phyloP scores from a whole-genome alignment of 2,888 invertebrate genomes.

The Amphipoea oculea region DNA sequence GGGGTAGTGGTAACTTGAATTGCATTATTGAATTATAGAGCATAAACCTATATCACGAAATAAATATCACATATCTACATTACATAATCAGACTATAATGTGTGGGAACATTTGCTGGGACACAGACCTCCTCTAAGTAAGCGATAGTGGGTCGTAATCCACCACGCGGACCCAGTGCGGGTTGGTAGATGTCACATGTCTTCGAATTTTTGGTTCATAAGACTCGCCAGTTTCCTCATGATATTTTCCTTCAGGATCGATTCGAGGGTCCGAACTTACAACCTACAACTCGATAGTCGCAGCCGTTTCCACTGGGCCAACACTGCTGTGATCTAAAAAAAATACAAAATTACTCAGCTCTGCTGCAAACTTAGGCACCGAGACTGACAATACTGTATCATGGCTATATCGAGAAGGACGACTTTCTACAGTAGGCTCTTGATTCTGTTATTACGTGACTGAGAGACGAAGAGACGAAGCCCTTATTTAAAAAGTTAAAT shows the following conservation, averaged over 20 bases:
- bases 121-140: no score
- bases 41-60: background rate
- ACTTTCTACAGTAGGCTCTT: background rate
- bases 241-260: background rate
- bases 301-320: background rate
- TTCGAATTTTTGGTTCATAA: background rate
- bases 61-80: background rate
- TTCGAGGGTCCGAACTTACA: background rate
- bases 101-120: no score
- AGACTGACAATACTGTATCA: background rate
- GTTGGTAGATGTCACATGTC: no score
- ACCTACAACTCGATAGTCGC: background rate
- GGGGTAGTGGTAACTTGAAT: background rate
- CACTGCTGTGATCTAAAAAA: background rate
- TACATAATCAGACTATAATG: no score
- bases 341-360: background rate
- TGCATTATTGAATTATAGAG: background rate
- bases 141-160: no score
- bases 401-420: background rate
- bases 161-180: no score
- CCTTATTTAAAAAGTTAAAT: background rate
- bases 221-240: background rate
- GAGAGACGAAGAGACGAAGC: background rate
- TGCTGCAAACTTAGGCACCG: background rate
- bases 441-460: background rate